A percentile compares a stretch with the other conserved stretches of the same genome.
Conservation (phyloP, 2,888 invertebrate species). For the Diplazon laetatorius region DNA sequence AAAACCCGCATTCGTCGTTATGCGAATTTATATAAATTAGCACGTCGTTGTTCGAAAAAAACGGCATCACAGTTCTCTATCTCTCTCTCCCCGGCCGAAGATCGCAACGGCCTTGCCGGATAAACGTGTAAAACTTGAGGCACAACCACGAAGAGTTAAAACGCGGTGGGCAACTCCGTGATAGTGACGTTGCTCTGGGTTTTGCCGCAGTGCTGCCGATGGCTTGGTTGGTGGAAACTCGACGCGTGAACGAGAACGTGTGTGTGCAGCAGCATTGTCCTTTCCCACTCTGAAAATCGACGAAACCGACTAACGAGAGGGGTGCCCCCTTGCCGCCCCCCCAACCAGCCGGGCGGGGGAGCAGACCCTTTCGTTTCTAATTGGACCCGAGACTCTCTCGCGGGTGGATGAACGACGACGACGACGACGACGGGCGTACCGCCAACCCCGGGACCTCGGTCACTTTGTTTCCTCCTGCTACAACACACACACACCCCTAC, state of each 20-base stretch:
- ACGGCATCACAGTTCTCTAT: slow-evolving; percentile 43
- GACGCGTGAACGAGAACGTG: slow-evolving; percentile 31
- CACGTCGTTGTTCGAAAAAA: slow-evolving; percentile 77
- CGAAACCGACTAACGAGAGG: slow-evolving; percentile 70
- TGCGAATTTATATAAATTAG: slow-evolving; percentile 81
- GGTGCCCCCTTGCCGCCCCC: slow-evolving; percentile 51
- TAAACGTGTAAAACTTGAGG: slow-evolving; percentile 63
- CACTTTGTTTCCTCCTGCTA: slow-evolving; percentile 57
- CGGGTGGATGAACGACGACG: slow-evolving; percentile 49
- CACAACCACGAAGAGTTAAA: slow-evolving; percentile 52
- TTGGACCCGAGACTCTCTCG: slow-evolving; percentile 63
- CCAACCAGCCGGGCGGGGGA: too few species aligned
- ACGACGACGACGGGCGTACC: too few species aligned
- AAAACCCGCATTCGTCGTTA: slow-evolving; percentile 81
- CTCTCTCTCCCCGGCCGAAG: slow-evolving; percentile 13
- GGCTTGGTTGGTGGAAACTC: slow-evolving; percentile 36
- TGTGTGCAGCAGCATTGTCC: slow-evolving; percentile 59
- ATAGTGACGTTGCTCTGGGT: slow-evolving; percentile 25
- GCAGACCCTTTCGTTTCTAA: slow-evolving; percentile 66
- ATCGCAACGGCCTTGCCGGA: slow-evolving; percentile 38
- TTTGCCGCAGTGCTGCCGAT: slow-evolving; percentile 41
- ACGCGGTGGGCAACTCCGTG: slow-evolving; percentile 35
- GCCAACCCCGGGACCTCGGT: slow-evolving; percentile 53
- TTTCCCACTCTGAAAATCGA: slow-evolving; percentile 68
- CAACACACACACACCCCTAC: slow-evolving; percentile 21